A percentile compares a stretch with the other conserved stretches of the same genome.
Conservation (phyloP, 2,113 vertebrate species). For the Mastomys natalensis region DNA sequence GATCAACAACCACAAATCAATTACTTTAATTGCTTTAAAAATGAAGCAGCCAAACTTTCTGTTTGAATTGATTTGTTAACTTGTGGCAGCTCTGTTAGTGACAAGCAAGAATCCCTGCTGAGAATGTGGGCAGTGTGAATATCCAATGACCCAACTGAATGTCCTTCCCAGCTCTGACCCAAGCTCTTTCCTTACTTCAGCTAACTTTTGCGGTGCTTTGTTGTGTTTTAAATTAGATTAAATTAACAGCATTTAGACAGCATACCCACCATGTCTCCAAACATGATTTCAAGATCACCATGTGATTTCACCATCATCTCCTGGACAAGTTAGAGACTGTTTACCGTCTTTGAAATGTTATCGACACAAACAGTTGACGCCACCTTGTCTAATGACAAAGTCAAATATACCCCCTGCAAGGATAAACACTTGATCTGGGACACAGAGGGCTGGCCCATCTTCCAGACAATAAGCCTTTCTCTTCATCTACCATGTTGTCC, state of each 20-base stretch:
- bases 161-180: not conserved
- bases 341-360: conserved; percentile 33
- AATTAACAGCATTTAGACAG: conserved; percentile 33
- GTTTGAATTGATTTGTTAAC: not conserved
- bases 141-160: conserved; percentile 32
- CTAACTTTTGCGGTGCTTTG: not conserved
- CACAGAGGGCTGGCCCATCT: not conserved
- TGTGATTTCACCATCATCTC: conserved; percentile 21
- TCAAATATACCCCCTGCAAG: not conserved
- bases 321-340: conserved; percentile 13
- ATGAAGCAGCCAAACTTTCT: not conserved
- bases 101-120: not conserved
- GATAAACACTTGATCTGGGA: not conserved
- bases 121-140: not conserved
- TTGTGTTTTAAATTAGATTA: not conserved
- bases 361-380: not conserved
- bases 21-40: not conserved
- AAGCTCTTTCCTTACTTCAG: not conserved
- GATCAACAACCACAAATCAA: not conserved
- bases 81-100: not conserved
- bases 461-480: not conserved
- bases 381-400: conserved; percentile 6
- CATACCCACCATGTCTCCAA: not conserved
- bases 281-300: conserved; percentile 33
- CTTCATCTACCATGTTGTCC: not conserved